Base-by-base conservation (phyloP, 2,113 vertebrate species). In the Centropristis striata region DNA sequence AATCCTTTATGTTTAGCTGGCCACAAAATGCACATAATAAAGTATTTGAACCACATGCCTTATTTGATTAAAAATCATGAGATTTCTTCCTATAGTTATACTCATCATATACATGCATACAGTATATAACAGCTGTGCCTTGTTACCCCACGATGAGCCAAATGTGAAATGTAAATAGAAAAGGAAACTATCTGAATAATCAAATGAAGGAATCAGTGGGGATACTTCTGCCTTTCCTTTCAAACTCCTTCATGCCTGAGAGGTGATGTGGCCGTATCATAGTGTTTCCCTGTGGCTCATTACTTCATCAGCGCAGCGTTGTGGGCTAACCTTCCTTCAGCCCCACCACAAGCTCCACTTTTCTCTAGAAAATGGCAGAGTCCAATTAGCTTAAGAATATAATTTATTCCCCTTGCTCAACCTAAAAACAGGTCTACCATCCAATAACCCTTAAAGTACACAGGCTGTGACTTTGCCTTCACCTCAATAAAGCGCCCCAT, bases 401-500 rank as follows among this genome's bases (percentile, higher is more conserved):
- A 72, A 86, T 90, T 80, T 81, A 79, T 89, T 86, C 75, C 51
- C 55, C 64, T 80, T 61, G 69, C 73, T 54, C 54, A 76, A 78
- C 80, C 85, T 88, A 87, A 85, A 87, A 91, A 80, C 84, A 88
- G 83, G 64, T 78, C 85, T 39, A 77, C 80, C 71, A 85, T 82
- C 87, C 90, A 92, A 93, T 93, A 92, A 93, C 90, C 91, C 92
- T 92, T 88, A 54, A 85, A 89, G 85, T 84, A 77, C 91, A 86
- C 82, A 81, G 83, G 81, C 90, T 74, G 82, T 94, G 93, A 94
- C 93, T 94, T 90, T 92, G 80, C 83, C 83, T 90, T 93, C 93
- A 95, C 94, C 94, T 92, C 94, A 93, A 94, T 94, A 94, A 94
- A 94, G 90, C 73, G 36, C 81, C 53, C 68, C 75, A 73, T 94